Evolutionary conservation across 2,113 vertebrate genomes (phyloP).

Genomic region (Andinoacara biseriatus): DNA sequence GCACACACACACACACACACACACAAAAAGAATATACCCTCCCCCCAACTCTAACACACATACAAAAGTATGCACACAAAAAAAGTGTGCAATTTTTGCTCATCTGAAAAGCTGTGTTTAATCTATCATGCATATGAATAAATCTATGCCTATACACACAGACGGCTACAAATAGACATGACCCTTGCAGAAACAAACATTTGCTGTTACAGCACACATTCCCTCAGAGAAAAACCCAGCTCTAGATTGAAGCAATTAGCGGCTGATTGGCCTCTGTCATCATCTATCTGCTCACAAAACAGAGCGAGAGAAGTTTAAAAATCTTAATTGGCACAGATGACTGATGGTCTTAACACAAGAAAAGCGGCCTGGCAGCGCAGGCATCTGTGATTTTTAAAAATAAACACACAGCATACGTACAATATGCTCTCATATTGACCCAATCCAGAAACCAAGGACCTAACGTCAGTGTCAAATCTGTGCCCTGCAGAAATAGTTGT

Average conservation of each 20-base stretch:
- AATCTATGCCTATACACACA: conserved; percentile 14
- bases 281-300: conserved; percentile 54
- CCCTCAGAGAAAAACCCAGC: conserved; percentile 38
- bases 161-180: conserved; percentile 32
- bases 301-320: conserved; percentile 64
- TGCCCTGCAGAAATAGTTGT: conserved; percentile 55
- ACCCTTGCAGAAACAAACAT: conserved; percentile 45
- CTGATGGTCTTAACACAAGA: conserved; percentile 65
- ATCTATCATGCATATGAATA: conserved; percentile 4
- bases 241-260: conserved; percentile 65
- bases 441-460: conserved; percentile 59
- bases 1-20: not conserved
- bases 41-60: not conserved
- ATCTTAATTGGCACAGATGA: conserved; percentile 72
- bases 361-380: conserved; percentile 54
- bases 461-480: conserved; percentile 58
- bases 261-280: conserved; percentile 67
- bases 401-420: conserved; percentile 72
- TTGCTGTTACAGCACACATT: conserved; percentile 39
- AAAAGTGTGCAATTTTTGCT: conserved; percentile 12
- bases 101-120: conserved; percentile 22
- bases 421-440: conserved; percentile 66
- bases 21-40: not conserved
- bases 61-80: conserved; percentile 20
- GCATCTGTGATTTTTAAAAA: conserved; percentile 76